phyloP scores from a whole-genome alignment of 2,888 invertebrate genomes.

The Acrobasis suavella region DNA sequence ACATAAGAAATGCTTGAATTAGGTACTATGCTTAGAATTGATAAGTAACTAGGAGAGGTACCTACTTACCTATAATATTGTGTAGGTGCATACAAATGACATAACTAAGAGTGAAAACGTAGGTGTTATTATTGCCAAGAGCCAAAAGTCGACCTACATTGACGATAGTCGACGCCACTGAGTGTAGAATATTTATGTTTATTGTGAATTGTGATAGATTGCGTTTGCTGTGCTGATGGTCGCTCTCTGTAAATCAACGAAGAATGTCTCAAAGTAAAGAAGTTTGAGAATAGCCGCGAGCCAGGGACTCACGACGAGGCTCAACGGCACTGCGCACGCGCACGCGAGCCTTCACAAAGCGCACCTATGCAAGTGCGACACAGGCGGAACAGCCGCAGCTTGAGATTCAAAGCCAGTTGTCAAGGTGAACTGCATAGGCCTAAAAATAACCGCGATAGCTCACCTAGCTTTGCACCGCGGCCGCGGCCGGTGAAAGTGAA shows the following conservation, averaged over 20 bases:
- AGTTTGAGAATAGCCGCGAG: neutral
- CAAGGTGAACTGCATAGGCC: conserved; percentile 64
- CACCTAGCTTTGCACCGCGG: conserved; percentile 25
- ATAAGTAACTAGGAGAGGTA: neutral
- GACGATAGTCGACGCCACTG: too few relatives aligned
- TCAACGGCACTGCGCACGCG: neutral
- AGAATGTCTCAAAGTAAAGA: conserved; percentile 3
- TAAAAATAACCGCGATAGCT: conserved; percentile 59
- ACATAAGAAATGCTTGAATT: too few relatives aligned
- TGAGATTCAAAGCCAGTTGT: conserved; percentile 48
- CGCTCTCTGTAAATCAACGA: neutral
- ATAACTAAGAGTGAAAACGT: neutral
- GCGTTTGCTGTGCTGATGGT: neutral
- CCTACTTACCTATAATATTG: neutral
- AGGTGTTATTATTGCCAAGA: neutral
- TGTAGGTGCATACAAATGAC: neutral
- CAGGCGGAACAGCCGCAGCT: conserved; percentile 36
- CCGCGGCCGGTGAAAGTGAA: conserved; percentile 31
- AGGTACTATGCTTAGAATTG: too few relatives aligned
- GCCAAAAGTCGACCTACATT: neutral
- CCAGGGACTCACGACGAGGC: conserved; percentile 1
- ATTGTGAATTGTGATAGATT: too few relatives aligned
- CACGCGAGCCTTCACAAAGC: neutral
- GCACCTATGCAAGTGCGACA: conserved; percentile 21
- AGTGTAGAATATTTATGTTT: too few relatives aligned